Evolutionary conservation across 2,888 invertebrate genomes (phyloP).

Genomic region (Trachelus tabidus): DNA sequence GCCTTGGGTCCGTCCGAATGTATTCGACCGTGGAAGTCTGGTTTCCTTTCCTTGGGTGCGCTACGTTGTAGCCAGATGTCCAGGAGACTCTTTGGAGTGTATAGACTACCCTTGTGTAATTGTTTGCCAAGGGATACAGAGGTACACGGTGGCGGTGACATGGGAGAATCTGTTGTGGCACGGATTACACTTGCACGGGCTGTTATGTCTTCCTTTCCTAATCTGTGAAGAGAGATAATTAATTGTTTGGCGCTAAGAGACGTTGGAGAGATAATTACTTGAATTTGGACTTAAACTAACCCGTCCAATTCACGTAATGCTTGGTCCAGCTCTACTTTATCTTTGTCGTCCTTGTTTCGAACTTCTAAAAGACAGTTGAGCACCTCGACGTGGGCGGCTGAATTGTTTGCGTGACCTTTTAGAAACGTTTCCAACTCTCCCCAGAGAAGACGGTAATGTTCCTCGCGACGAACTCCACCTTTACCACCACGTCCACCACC

Average conservation of each 20-base stretch:
- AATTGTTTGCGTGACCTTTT: constrained; percentile 72
- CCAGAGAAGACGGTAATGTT: constrained; percentile 93
- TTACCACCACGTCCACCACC: constrained; percentile 72
- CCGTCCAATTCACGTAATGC: constrained; percentile 71
- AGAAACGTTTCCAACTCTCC: constrained; percentile 87
- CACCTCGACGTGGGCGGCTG: constrained; percentile 81
- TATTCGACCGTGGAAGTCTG: constrained; percentile 72
- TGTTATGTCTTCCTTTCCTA: constrained; percentile 60
- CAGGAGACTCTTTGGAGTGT: constrained; percentile 70
- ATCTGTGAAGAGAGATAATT: constrained; percentile 30
- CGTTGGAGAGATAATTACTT: not conserved
- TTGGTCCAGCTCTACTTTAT: constrained; percentile 74
- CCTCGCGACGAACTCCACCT: constrained; percentile 73
- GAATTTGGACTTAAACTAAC: constrained; percentile 55
- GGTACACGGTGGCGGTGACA: constrained; percentile 78
- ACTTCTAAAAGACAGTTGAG: constrained; percentile 84
- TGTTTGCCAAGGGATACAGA: constrained; percentile 54
- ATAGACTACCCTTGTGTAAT: constrained; percentile 56
- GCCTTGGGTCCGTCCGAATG: constrained; percentile 72
- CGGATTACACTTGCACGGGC: constrained; percentile 72
- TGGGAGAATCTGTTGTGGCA: constrained; percentile 86
- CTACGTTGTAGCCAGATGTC: constrained; percentile 75
- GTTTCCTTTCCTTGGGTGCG: constrained; percentile 68
- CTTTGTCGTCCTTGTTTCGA: constrained; percentile 69
- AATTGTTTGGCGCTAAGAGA: not conserved